Evolutionary conservation across 2,113 vertebrate species (phyloP).

Genomic region (Chionomys nivalis): DNA sequence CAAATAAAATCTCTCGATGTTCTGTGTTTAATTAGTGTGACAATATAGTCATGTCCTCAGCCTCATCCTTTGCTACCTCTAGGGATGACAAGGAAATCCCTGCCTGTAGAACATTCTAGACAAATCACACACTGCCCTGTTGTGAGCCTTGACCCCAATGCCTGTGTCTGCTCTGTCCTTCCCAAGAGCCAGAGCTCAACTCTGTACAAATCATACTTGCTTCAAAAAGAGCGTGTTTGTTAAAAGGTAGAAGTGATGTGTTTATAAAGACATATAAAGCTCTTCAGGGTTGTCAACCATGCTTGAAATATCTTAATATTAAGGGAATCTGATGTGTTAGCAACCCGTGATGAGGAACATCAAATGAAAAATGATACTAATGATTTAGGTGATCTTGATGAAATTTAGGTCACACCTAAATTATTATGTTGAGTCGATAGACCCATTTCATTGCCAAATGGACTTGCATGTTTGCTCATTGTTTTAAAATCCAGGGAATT

Average conservation of each 20-base stretch:
- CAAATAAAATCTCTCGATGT: background rate
- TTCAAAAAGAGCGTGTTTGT: background rate
- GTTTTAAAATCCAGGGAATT: background rate
- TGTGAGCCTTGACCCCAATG: too few species aligned
- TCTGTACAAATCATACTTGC: background rate
- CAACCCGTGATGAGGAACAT: background rate
- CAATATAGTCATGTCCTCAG: background rate
- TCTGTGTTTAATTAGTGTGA: background rate
- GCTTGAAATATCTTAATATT: background rate
- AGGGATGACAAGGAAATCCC: background rate
- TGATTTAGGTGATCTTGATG: background rate
- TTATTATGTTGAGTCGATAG: background rate
- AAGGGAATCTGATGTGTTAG: background rate
- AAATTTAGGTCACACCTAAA: background rate
- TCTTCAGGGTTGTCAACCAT: background rate
- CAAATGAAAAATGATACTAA: background rate
- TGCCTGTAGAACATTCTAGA: background rate
- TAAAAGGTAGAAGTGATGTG: background rate
- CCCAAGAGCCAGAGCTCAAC: background rate
- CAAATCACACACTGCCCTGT: background rate
- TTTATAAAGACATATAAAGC: background rate
- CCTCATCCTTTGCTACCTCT: background rate
- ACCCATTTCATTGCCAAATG: background rate
- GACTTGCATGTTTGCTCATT: background rate
- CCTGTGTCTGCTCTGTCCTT: background rate